Evolutionary conservation across 2,113 vertebrate genomes (phyloP).

Genomic region (Rhea americana): DNA sequence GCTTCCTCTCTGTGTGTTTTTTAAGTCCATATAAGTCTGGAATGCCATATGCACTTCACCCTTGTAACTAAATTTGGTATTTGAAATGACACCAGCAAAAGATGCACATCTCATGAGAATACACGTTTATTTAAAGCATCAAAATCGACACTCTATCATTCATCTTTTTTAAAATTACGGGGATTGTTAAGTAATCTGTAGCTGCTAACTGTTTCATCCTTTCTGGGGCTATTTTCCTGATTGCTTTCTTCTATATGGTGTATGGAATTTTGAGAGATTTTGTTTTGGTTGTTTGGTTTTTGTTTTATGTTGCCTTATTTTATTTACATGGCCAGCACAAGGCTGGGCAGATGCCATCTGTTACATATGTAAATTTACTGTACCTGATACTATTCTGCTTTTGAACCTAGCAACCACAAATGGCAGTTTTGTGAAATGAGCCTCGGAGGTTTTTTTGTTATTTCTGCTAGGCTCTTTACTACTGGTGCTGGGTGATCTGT

Average conservation of each 20-base stretch:
- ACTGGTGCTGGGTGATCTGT: background rate
- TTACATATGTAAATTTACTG: background rate
- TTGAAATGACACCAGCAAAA: background rate
- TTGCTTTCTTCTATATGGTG: background rate
- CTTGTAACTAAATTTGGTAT: background rate
- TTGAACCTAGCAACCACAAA: background rate
- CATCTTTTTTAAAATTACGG: background rate
- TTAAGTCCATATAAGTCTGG: background rate
- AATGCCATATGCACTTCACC: background rate
- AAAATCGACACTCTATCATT: background rate
- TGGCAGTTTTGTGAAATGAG: background rate
- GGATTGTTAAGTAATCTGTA: background rate
- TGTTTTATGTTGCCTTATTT: background rate
- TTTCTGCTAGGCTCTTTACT: background rate
- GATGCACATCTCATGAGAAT: background rate
- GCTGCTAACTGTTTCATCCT: background rate
- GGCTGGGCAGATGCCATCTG: background rate
- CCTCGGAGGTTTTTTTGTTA: background rate
- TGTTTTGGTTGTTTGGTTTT: background rate
- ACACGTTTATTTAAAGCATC: background rate
- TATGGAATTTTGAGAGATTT: background rate
- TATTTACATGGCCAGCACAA: background rate
- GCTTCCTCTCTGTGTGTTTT: background rate
- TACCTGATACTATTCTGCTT: background rate
- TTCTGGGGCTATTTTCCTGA: background rate